Evolutionary conservation across 2,113 vertebrate species (phyloP).

Genomic region (Pandion haliaetus): DNA sequence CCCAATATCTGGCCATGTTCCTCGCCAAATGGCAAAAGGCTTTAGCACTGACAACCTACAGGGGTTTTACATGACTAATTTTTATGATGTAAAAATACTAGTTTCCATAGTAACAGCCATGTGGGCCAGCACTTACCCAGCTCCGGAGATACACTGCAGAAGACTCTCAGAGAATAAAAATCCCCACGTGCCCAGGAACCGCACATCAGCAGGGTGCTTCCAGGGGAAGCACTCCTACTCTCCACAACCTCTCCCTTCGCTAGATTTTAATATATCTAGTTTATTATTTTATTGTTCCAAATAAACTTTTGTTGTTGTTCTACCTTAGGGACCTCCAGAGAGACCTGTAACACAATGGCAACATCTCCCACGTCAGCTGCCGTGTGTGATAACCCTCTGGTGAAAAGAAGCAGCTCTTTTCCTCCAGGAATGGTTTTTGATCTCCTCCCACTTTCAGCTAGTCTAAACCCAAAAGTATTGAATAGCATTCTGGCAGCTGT

Average conservation of each 20-base stretch:
- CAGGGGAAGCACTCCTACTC: neutral
- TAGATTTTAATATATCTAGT: neutral
- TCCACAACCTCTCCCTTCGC: neutral
- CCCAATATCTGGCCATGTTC: neutral
- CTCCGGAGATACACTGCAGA: neutral
- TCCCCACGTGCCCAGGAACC: fast-evolving
- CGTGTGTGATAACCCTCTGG: neutral
- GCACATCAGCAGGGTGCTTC: neutral
- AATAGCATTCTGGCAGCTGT: neutral
- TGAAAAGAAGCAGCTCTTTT: neutral
- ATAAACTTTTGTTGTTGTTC: neutral
- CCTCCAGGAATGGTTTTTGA: neutral
- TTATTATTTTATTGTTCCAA: neutral
- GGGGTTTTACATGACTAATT: conserved; percentile 29
- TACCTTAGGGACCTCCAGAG: neutral
- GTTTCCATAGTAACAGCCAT: conserved; percentile 58
- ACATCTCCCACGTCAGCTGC: neutral
- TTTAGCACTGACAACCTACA: conserved; percentile 2
- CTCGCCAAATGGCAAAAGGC: neutral
- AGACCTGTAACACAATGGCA: neutral
- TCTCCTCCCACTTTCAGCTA: neutral
- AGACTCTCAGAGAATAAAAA: conserved; percentile 11
- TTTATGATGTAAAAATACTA: conserved; percentile 41
- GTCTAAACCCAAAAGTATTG: neutral
- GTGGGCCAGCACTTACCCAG: conserved; percentile 32